Percentiles rank a stretch among this genome's conserved stretches.
Evolutionary conservation across 2,797 vertebrate species (phyloP).

Genomic region (Phylloscopus collybita): DNA sequence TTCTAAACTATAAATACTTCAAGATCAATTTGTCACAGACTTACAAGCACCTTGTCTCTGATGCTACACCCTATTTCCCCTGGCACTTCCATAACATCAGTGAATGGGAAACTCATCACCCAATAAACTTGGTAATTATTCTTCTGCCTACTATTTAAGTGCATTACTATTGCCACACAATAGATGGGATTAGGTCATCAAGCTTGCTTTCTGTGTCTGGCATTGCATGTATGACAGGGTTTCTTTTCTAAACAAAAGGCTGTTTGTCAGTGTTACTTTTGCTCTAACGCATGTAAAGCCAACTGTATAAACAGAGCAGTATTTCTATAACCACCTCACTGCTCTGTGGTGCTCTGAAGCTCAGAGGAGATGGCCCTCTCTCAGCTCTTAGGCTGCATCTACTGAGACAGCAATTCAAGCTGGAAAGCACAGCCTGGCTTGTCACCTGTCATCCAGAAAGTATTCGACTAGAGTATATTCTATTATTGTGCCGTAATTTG

Average conservation of each 20-base stretch:
- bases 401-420: background rate
- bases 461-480: background rate
- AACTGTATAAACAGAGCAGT: background rate
- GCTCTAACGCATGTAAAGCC: background rate
- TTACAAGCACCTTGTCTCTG: background rate
- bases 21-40: conserved; percentile 16
- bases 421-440: background rate
- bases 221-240: conserved; percentile 21
- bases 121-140: conserved; percentile 28
- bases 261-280: conserved; percentile 61
- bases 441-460: background rate
- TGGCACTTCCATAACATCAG: background rate
- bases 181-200: conserved; percentile 51
- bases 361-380: background rate
- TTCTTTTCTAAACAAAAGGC: conserved; percentile 57
- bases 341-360: background rate
- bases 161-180: conserved; percentile 31
- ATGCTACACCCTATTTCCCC: background rate
- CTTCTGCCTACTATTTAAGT: conserved; percentile 42
- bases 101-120: background rate
- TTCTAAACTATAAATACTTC: background rate
- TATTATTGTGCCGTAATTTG: conserved; percentile 7
- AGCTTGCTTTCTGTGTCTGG: conserved; percentile 5
- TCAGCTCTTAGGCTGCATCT: background rate
- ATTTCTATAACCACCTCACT: background rate